A percentile compares a stretch with the other conserved stretches of the same genome.
Conservation (phyloP, 1,140 invertebrate genomes). For the Rhysida immarginata region DNA sequence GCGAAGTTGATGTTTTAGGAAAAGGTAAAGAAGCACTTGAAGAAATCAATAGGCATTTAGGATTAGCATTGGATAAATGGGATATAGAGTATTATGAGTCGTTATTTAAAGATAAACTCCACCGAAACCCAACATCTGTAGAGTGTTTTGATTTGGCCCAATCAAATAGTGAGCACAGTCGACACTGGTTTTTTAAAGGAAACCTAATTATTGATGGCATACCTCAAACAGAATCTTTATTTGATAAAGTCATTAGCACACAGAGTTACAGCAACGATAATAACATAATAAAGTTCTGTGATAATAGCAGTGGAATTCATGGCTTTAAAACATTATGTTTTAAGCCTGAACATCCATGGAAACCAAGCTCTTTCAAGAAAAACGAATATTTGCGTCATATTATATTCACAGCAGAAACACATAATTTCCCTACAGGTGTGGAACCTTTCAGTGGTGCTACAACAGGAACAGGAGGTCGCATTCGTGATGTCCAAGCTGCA, state of each 20-base stretch:
- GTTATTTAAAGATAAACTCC: constrained; percentile 60
- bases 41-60: constrained; percentile 58
- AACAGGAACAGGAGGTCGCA: constrained; percentile 86
- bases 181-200: constrained; percentile 83
- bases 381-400: constrained; percentile 56
- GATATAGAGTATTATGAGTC: constrained; percentile 74
- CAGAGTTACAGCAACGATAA: constrained; percentile 64
- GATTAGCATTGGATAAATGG: constrained; percentile 72
- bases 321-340: not conserved
- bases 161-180: constrained; percentile 80
- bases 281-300: constrained; percentile 93
- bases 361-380: constrained; percentile 45
- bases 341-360: constrained; percentile 22
- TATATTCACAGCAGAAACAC: constrained; percentile 97
- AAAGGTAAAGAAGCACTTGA: constrained; percentile 61
- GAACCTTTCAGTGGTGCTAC: constrained; percentile 72
- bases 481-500: constrained; percentile 86
- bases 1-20: constrained; percentile 61
- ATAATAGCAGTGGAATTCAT: constrained; percentile 57
- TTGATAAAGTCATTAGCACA: constrained; percentile 84
- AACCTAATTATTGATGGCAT: constrained; percentile 69
- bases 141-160: constrained; percentile 98
- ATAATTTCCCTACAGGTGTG: constrained; percentile 92
- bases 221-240: constrained; percentile 59
- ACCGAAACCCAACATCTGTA: constrained; percentile 89